These are phyloP conservation scores for Patagioenas fasciata DNA, from an alignment of 2,113 vertebrate species.

Conservation along the genomic window DNA sequence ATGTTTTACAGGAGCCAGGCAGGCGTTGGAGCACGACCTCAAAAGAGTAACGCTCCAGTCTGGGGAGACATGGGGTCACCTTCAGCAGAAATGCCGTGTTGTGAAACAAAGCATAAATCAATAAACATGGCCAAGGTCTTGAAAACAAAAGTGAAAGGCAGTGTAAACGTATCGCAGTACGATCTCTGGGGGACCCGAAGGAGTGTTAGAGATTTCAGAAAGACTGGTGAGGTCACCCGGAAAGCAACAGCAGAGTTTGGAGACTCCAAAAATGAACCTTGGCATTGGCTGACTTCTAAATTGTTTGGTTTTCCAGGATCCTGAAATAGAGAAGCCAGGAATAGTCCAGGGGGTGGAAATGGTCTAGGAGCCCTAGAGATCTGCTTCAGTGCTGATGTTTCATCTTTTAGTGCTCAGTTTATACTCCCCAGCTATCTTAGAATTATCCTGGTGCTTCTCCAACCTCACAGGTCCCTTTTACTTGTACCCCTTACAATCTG, in stretches of 20 bases:
- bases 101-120: constrained; percentile 44
- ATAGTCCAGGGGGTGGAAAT: not conserved
- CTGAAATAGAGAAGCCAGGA: not conserved
- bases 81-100: constrained; percentile 7
- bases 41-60: not conserved
- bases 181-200: constrained; percentile 1
- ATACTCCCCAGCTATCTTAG: not conserved
- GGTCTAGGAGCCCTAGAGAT: not conserved
- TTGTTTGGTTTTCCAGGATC: not conserved
- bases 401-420: not conserved
- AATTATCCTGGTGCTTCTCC: not conserved
- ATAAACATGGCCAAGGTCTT: constrained; percentile 35
- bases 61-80: not conserved
- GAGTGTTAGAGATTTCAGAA: not conserved
- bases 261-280: not conserved
- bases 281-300: not conserved
- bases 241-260: not conserved
- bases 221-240: not conserved
- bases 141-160: constrained; percentile 33
- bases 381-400: not conserved
- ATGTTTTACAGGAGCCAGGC: constrained; percentile 32
- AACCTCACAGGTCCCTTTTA: not conserved
- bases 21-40: not conserved
- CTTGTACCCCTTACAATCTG: not conserved
- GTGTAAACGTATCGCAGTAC: constrained; percentile 7